phyloP scores from a whole-genome alignment of 1,140 invertebrate genomes.

The Calosoma granatense region DNA sequence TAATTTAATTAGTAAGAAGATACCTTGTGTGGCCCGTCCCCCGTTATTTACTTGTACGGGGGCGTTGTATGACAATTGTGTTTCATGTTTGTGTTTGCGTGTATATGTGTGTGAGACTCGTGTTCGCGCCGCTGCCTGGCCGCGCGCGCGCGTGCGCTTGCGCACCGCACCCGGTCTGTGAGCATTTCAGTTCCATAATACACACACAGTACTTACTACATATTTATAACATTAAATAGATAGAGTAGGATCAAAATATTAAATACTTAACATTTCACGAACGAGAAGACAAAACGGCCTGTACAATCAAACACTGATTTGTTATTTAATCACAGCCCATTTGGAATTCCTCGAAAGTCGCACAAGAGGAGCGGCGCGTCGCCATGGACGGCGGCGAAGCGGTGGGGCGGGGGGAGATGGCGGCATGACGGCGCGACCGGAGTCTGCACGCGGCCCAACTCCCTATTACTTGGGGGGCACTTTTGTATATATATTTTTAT shows the following conservation, averaged over 20 bases:
- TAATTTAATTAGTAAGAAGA: not conserved
- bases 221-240: constrained; percentile 21
- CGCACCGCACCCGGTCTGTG: constrained; percentile 14
- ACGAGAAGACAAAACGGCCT: constrained; percentile 49
- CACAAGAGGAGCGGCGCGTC: constrained; percentile 11
- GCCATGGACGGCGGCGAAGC: constrained; percentile 13
- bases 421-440: constrained; percentile 16
- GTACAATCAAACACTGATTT: constrained; percentile 54
- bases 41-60: no score
- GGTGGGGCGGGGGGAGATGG: constrained; percentile 18
- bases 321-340: constrained; percentile 58
- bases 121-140: no score
- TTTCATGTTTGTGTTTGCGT: no score
- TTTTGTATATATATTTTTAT: no score
- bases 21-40: constrained; percentile 6
- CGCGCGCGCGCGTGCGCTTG: no score
- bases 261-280: constrained; percentile 26
- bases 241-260: constrained; percentile 33
- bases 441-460: constrained; percentile 13
- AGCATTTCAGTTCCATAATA: constrained; percentile 24
- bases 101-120: no score
- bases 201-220: constrained; percentile 32
- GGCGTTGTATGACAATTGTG: no score
- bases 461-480: not conserved
- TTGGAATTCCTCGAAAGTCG: constrained; percentile 47